phyloP scores from a whole-genome alignment of 1,140 invertebrate genomes.

The Aphis craccivora region DNA sequence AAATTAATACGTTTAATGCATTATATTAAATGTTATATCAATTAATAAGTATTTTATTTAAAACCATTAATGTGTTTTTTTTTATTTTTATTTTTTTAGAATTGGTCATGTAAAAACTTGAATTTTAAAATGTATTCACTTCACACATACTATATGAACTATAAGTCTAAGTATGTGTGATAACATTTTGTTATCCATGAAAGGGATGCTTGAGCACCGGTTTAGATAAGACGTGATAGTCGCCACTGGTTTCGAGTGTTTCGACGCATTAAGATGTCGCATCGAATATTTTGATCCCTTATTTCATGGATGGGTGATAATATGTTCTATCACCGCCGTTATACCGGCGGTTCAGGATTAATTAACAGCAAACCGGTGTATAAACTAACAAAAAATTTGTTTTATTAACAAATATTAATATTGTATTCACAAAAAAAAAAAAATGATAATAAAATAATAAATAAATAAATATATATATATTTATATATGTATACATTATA shows the following conservation, averaged over 20 bases:
- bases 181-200: too few relatives aligned
- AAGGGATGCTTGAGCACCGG: too few relatives aligned
- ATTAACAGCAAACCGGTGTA: neutral
- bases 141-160: too few relatives aligned
- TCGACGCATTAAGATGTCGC: neutral
- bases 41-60: too few relatives aligned
- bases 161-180: too few relatives aligned
- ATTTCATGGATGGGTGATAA: neutral
- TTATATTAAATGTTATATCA: too few relatives aligned
- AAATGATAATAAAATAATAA: neutral
- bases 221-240: too few relatives aligned
- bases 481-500: constrained; percentile 2
- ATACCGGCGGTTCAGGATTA: neutral
- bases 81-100: too few relatives aligned
- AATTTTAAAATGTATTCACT: too few relatives aligned
- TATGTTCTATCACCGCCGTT: neutral
- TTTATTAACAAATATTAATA: neutral
- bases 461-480: constrained; percentile 2
- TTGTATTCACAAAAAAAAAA: neutral
- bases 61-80: too few relatives aligned
- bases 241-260: neutral
- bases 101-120: too few relatives aligned
- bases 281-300: neutral
- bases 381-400: constrained; percentile 9
- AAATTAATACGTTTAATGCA: too few relatives aligned